Conservation (phyloP, 2,113 vertebrate species). For the Cynopterus brachyotis region DNA sequence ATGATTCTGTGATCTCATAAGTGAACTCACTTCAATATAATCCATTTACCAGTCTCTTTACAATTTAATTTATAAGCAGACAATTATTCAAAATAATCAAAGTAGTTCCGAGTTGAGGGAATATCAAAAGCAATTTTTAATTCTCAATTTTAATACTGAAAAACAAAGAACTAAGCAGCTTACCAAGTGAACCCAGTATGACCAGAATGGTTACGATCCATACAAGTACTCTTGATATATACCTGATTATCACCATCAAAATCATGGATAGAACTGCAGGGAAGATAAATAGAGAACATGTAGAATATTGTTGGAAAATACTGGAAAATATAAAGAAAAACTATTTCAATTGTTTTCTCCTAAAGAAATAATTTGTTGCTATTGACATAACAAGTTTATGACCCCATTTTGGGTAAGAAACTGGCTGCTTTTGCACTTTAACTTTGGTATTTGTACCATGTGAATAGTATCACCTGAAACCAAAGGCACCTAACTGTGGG, state of each 20-base stretch:
- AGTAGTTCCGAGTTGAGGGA: not conserved
- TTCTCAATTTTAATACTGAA: slow-evolving; percentile 6
- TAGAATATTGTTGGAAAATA: slow-evolving; percentile 67
- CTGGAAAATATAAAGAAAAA: slow-evolving; percentile 42
- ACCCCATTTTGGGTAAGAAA: slow-evolving; percentile 49
- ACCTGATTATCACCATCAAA: slow-evolving; percentile 97
- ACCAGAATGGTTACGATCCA: slow-evolving; percentile 97
- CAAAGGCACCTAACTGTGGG: slow-evolving; percentile 6
- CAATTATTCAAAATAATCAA: not conserved
- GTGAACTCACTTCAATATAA: not conserved
- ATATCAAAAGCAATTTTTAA: not conserved
- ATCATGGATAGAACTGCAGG: slow-evolving; percentile 95
- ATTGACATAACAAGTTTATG: slow-evolving; percentile 17
- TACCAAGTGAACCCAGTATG: slow-evolving; percentile 95
- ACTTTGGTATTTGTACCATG: slow-evolving; percentile 57
- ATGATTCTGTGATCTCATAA: not conserved
- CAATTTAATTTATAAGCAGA: not conserved
- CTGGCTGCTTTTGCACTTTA: slow-evolving; percentile 41
- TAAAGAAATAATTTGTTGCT: slow-evolving; percentile 37
- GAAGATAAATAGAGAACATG: slow-evolving; percentile 75
- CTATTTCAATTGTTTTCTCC: not conserved
- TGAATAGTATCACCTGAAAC: slow-evolving; percentile 51
- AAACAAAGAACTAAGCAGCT: slow-evolving; percentile 77
- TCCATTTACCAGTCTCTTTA: not conserved
- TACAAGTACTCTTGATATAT: slow-evolving; percentile 96